phyloP scores from a whole-genome alignment of 92 coral and sea anemone genomes.

The Zoanthus solanderi region DNA sequence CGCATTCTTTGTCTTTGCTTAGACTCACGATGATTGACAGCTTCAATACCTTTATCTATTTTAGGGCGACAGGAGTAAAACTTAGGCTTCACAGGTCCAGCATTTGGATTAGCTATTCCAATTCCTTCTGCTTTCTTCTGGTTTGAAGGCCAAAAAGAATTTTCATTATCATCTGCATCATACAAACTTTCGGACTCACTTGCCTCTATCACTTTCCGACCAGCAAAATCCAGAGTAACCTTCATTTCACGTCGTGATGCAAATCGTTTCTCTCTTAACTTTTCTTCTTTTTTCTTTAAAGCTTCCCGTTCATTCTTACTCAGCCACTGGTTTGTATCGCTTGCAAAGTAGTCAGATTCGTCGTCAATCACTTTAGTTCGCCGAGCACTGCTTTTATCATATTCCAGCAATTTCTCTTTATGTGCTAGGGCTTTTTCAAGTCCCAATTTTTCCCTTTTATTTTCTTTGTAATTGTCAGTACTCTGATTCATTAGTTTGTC shows the following conservation, averaged over 20 bases:
- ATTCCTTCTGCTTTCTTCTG: slow-evolving; percentile 12
- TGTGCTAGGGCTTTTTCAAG: slow-evolving; percentile 89
- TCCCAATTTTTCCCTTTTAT: slow-evolving; percentile 56
- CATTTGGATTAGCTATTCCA: slow-evolving; percentile 61
- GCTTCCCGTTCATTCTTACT: slow-evolving; percentile 77
- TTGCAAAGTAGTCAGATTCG: slow-evolving; percentile 97
- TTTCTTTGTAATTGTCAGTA: slow-evolving; percentile 40
- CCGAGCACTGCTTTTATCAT: slow-evolving; percentile 91
- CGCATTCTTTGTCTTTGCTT: slow-evolving; percentile 64
- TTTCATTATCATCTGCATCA: slow-evolving; percentile 49
- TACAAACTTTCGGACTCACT: slow-evolving; percentile 59
- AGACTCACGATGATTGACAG: slow-evolving; percentile 24
- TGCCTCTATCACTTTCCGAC: slow-evolving; percentile 86
- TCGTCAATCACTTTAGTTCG: slow-evolving; percentile 98
- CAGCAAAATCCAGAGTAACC: slow-evolving; percentile 96
- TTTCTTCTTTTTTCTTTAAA: slow-evolving; percentile 81
- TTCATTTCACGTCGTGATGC: slow-evolving; percentile 85
- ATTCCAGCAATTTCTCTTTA: slow-evolving; percentile 89
- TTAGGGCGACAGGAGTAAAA: slow-evolving; percentile 60
- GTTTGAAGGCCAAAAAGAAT: slow-evolving; percentile 50
- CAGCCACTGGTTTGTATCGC: slow-evolving; percentile 86
- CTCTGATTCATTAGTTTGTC: slow-evolving; percentile 80
- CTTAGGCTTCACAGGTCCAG: slow-evolving; percentile 48
- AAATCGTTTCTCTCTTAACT: slow-evolving; percentile 79
- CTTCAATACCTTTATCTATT: slow-evolving; percentile 9